Base-by-base conservation (phyloP, 2,888 invertebrate genomes). In the Phyllotreta cruciferae region DNA sequence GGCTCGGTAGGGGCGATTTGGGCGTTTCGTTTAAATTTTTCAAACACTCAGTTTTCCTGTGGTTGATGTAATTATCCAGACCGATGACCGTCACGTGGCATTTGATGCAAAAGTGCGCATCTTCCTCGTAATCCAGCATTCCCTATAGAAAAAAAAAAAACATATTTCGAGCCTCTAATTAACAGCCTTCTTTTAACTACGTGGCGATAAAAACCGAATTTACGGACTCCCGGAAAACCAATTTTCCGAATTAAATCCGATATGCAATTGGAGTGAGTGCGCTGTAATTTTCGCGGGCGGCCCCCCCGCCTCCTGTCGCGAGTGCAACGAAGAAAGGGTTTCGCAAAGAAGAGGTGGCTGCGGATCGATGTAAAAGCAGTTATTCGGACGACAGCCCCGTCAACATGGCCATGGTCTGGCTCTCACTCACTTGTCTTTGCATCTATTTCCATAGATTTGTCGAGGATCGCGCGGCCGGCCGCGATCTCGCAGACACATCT, bases 21-120 rank as follows among this genome's bases (percentile, higher is more conserved):
- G 77, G 70, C 9, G 74, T 56, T 39, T 74, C 75, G 8, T 67
- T 60, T 10, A 69, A 62, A 37, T 66, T 67, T 78, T 84, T 84
- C 34, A 83, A 83, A 73, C 93, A 93, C 69, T 86, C 86, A 37
- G 85, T 83, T 77, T 92, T 92, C 45, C 94, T 87, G 77, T 96
- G 96, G 41, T 86, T 85, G 34, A 96, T 87, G 78, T 96, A 96
- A 78, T 91, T 91, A 44, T 91, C 90, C n/a, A 96, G 83, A 0
- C 96, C 96, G 39, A 88, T 82, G 64, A 96, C 89, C 2, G 94
- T 94, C 11, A 85, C 78, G 72, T 91, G 91, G 82, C 96, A 96
- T 77, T 91, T 92, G 74, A 95, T 88, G 81, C 96, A 96, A 67
- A 93, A 87, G 77, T 96, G 96, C 3, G 87, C 89, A 80, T 96